A percentile compares a stretch with the other conserved stretches of the same genome.
Conservation (phyloP, 2,113 vertebrate genomes). For the Alectura lathami region DNA sequence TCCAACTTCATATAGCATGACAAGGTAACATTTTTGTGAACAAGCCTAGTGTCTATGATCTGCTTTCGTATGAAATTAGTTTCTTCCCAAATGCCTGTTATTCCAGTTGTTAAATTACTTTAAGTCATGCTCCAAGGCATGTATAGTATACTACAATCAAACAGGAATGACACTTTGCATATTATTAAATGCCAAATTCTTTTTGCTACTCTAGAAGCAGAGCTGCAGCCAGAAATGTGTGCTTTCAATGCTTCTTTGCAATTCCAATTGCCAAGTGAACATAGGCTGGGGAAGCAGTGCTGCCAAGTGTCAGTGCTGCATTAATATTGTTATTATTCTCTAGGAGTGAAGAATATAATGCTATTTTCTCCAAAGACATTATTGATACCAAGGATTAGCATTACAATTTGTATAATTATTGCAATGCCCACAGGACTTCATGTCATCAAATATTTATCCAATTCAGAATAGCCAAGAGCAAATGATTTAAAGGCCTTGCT, state of each 20-base stretch:
- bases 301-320: conserved; percentile 67
- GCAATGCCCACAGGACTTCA: conserved; percentile 44
- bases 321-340: conserved; percentile 75
- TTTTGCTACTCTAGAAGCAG: conserved; percentile 69
- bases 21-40: conserved; percentile 73
- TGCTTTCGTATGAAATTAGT: conserved; percentile 76
- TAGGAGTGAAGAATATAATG: conserved; percentile 61
- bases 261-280: conserved; percentile 71
- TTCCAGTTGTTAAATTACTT: conserved; percentile 83
- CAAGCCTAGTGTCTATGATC: conserved; percentile 68
- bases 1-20: conserved; percentile 44
- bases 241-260: conserved; percentile 63
- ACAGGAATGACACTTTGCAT: conserved; percentile 73
- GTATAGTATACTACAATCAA: conserved; percentile 76
- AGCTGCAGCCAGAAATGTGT: conserved; percentile 64
- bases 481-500: conserved; percentile 14
- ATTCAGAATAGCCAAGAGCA: not conserved
- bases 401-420: conserved; percentile 74
- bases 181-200: conserved; percentile 78
- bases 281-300: conserved; percentile 37
- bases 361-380: conserved; percentile 69
- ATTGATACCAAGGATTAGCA: conserved; percentile 64
- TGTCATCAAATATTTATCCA: conserved; percentile 76
- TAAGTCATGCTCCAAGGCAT: conserved; percentile 79
- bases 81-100: conserved; percentile 80